Evolutionary conservation across 1,140 invertebrate species (phyloP), one percentile per base, ranked within the genome.

Genomic region (Muscidifurax raptorellus): DNA sequence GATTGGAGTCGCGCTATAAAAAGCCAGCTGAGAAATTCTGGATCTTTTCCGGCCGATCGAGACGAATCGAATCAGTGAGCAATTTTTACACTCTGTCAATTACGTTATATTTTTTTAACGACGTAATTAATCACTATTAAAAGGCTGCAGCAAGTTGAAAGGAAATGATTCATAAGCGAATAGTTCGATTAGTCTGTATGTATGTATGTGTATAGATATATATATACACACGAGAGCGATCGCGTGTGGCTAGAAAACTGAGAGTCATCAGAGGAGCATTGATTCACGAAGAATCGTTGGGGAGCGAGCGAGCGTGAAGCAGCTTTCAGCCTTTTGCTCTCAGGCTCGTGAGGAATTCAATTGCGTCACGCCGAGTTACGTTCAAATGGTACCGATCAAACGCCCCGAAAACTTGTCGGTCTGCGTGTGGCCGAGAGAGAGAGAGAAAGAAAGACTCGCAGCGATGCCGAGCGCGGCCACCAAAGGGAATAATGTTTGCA

Each of bases 311-410:
- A 7, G 25, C 44, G n/a, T 59, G 47, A 59, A 25, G 13, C 44
- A 10, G 25, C 47, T 18, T 15, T 18, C 18, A 67, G n/a, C 40
- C 66, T 71, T 28, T 72, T 22, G 25, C 36, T 0, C 25, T 3
- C 36, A 28, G 36, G 74, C 36, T 59, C 59, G 74, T 25, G 10
- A 44, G 80, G 89, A 90, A 91, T 91, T 90, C 89, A 90, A 91
- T 90, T 90, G 89, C 88, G 88, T 91, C 89, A 90, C 85, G 87
- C 36, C 52, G 88, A 84, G 86, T 89, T 88, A 89, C 87, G 79
- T 86, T 84, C 85, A 87, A 40, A 86, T 89, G 86, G 87, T 88
- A 40, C 88, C 89, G 72, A 91, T 90, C 90, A 90, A 90, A 90
- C 88, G 86, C 80, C 86, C 90, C 89, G 84, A 87, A 89, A 87